Conservation (phyloP, 2,797 vertebrate species). For the Thunnus albacares region DNA sequence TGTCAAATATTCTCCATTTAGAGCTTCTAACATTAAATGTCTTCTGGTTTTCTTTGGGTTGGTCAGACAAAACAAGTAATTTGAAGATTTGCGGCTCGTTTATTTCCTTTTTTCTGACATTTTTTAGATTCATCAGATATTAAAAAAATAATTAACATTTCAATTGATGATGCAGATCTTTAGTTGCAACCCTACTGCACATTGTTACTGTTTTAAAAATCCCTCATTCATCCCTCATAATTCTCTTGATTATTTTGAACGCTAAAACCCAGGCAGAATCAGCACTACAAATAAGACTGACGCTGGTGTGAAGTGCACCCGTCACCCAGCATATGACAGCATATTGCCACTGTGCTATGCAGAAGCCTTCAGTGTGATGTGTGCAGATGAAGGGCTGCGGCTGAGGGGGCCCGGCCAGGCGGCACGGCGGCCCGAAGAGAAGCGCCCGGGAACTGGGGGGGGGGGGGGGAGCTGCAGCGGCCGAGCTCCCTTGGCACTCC, state of each 20-base stretch:
- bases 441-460: slow-evolving; percentile 55
- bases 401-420: slow-evolving; percentile 67
- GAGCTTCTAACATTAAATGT: too few relatives aligned
- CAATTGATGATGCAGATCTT: not conserved
- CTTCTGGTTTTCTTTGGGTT: too few relatives aligned
- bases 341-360: slow-evolving; percentile 38
- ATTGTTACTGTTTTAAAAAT: not conserved
- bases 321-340: slow-evolving; percentile 57
- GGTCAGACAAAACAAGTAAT: too few relatives aligned
- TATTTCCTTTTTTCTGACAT: too few relatives aligned
- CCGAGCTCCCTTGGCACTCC: slow-evolving; percentile 69
- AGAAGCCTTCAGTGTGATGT: slow-evolving; percentile 52
- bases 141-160: not conserved
- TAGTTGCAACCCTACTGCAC: not conserved
- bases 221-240: not conserved
- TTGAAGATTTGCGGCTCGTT: too few relatives aligned
- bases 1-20: not conserved
- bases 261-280: not conserved
- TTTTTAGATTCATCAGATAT: not conserved
- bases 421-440: slow-evolving; percentile 66
- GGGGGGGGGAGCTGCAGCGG: slow-evolving; percentile 48
- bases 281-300: slow-evolving; percentile 27
- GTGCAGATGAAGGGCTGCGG: slow-evolving; percentile 72
- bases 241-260: not conserved
- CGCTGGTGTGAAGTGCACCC: slow-evolving; percentile 51